Conservation (phyloP, 2,113 vertebrate genomes). For the Albula goreensis region DNA sequence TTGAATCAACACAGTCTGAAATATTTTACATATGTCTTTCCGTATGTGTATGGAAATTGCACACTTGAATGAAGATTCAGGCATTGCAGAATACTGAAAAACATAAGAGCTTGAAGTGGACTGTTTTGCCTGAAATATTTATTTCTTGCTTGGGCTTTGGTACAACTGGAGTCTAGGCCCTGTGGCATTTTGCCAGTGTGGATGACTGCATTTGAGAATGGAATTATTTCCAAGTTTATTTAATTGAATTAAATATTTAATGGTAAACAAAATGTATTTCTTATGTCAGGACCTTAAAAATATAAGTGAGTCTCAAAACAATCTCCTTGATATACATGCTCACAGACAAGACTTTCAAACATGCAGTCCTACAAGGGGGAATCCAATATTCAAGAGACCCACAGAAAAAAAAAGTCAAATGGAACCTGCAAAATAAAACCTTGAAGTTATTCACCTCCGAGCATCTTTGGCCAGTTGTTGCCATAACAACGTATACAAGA, state of each 20-base stretch:
- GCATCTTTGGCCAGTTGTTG: not conserved
- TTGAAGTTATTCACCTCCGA: constrained; percentile 5
- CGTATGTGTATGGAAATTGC: not conserved
- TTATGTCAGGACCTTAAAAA: not conserved
- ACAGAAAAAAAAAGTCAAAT: not conserved
- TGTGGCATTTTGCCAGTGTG: not conserved
- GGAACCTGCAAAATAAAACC: not conserved
- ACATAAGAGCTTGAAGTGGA: not conserved
- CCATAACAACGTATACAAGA: not conserved
- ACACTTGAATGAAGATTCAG: not conserved
- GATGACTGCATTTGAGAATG: not conserved
- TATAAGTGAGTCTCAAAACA: not conserved
- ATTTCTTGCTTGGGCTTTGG: not conserved
- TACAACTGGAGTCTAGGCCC: not conserved
- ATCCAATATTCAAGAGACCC: not conserved
- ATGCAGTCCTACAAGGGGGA: not conserved
- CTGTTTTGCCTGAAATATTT: not conserved
- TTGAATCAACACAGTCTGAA: not conserved
- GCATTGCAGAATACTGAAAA: constrained; percentile 37
- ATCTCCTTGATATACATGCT: not conserved
- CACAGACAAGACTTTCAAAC: constrained; percentile 18
- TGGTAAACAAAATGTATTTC: not conserved
- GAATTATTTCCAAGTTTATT: not conserved
- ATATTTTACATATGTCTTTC: not conserved
- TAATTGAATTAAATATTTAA: not conserved